Evolutionary conservation across 1,140 invertebrate species (phyloP), one percentile per base, ranked within the genome.

Genomic region (Macrostomum lignano): DNA sequence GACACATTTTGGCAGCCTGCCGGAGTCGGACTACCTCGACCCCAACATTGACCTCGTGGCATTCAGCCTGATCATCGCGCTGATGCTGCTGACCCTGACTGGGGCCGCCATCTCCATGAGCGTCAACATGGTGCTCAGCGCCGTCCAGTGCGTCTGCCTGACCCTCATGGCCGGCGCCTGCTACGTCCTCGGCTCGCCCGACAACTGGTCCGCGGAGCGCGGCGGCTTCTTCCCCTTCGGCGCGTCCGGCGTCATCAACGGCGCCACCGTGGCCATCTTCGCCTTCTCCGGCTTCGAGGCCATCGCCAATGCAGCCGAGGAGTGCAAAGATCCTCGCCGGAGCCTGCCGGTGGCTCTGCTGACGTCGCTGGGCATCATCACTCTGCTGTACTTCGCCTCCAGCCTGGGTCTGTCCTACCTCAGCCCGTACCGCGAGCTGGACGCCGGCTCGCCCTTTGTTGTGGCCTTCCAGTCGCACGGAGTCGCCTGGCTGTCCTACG

Each of bases 221-320:
- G 45, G 42, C 1, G 46, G 47, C 11, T 53, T 49, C 33, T 38
- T 44, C 22, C 46, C 47, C 3, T 43, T 39, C 38, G 51, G 49
- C 6, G 17, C 42, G 10, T 32, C 32, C 10, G 44, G 47, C 7
- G 40, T 51, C 0, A 20, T 53, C 20, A 34, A 35, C 3, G 50
- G 42, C 3, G 44, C 46, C 1, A 38, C 45, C 0, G 30, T 43
- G 0, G 45, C 45, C 25, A 49, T 51, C 35, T 55, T 49, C 29
- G 51, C 52, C 3, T 48, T 42, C 21, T 41, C 40, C 22, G 52
- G 52, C 3, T 55, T 44, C 31, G 52, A 56, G 17, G 41, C 44
- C n/a, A 81, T 91, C 37, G 76, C 78, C 3, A 79, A 78, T 7
- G 82, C 73, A 0, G 72, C 73, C 7, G 75, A 81, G 56, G 76